phyloP scores from a whole-genome alignment of 2,797 vertebrate species.

The Hippopotamyrus pictus region DNA sequence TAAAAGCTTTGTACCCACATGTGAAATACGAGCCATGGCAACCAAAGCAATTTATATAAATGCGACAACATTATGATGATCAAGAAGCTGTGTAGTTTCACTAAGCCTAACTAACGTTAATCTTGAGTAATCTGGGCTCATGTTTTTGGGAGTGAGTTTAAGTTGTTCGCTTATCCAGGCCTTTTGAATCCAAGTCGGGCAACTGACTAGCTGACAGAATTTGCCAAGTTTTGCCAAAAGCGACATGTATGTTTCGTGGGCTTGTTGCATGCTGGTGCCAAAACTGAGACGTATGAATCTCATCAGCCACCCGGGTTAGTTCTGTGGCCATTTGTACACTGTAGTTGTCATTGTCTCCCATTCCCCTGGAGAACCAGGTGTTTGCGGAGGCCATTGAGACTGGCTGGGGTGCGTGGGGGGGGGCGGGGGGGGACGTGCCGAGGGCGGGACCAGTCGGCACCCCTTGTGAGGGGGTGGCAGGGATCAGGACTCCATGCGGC shows the following conservation, averaged over 20 bases:
- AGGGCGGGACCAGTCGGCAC: background rate
- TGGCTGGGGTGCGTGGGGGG: background rate
- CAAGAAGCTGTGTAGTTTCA: slow-evolving; percentile 21
- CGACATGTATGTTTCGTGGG: background rate
- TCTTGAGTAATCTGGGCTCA: slow-evolving; percentile 47
- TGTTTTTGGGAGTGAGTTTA: slow-evolving; percentile 25
- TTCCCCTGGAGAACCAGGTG: background rate
- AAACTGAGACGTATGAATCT: background rate
- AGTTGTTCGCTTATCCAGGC: slow-evolving; percentile 38
- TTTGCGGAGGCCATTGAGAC: background rate
- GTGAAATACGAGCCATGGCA: background rate
- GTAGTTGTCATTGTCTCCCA: background rate
- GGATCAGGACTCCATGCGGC: slow-evolving; percentile 11
- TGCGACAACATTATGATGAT: slow-evolving; percentile 23
- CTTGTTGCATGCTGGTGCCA: background rate
- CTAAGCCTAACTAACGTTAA: slow-evolving; percentile 40
- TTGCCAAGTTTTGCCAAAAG: background rate
- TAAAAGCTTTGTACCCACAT: background rate
- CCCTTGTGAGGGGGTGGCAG: background rate
- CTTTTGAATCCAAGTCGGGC: slow-evolving; percentile 26
- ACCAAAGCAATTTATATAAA: slow-evolving; percentile 17
- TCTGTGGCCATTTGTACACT: background rate
- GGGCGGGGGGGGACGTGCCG: background rate
- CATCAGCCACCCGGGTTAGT: background rate
- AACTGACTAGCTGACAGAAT: background rate